Evolutionary conservation across 2,888 invertebrate genomes (phyloP).

Genomic region (Tupiocoris notatus): DNA sequence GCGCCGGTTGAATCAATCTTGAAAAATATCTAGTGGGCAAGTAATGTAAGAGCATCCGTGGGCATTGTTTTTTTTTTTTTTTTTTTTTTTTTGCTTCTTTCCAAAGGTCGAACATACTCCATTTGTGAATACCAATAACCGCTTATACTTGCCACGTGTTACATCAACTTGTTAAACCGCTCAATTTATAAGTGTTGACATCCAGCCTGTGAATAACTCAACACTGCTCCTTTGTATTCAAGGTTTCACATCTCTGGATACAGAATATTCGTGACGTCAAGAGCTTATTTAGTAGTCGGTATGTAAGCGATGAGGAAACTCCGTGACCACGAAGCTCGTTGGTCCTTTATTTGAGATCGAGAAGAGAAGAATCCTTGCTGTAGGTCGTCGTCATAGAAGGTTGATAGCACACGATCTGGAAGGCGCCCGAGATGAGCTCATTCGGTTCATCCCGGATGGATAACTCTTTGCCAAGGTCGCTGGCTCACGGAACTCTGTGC

Average conservation of each 20-base stretch:
- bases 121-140: no score
- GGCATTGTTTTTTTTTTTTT: no score
- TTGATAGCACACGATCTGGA: not conserved
- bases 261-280: not conserved
- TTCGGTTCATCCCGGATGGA: not conserved
- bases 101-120: no score
- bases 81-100: no score
- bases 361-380: not conserved
- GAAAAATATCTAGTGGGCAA: no score
- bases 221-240: no score
- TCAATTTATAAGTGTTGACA: no score
- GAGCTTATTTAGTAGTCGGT: not conserved
- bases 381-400: not conserved
- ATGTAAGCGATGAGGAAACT: not conserved
- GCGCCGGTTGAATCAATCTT: no score
- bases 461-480: not conserved
- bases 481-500: not conserved
- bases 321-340: not conserved
- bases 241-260: not conserved
- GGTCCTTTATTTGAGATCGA: not conserved
- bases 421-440: not conserved
- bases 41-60: no score
- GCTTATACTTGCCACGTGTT: no score
- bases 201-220: no score
- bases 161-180: no score